Evolutionary conservation across 2,888 invertebrate species (phyloP).

Genomic region (Caenorhabditis sp.): DNA sequence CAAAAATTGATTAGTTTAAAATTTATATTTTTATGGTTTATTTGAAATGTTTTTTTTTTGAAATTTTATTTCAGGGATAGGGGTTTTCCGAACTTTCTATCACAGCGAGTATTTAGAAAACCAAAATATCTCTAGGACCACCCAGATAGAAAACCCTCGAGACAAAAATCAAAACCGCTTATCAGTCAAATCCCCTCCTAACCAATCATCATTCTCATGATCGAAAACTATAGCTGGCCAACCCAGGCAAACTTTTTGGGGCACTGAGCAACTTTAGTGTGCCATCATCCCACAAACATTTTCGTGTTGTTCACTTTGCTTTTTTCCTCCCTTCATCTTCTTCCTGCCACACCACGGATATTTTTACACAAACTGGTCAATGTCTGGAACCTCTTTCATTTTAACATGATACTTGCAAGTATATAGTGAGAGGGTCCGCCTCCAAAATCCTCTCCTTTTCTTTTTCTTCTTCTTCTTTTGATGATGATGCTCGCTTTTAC

Average conservation of each 20-base stretch:
- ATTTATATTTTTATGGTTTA: too few relatives aligned
- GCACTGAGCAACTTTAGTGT: not conserved
- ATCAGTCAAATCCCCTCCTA: not conserved
- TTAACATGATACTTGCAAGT: not conserved
- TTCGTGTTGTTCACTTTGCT: constrained; percentile 41
- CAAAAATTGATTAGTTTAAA: too few relatives aligned
- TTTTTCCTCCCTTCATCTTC: constrained; percentile 20
- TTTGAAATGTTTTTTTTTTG: too few relatives aligned
- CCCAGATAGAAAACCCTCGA: too few relatives aligned
- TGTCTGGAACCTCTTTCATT: not conserved
- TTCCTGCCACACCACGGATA: constrained; percentile 6
- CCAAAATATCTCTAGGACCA: too few relatives aligned
- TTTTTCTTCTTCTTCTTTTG: constrained; percentile 27
- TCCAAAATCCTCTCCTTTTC: constrained; percentile 15
- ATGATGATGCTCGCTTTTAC: not conserved
- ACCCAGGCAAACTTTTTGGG: not conserved
- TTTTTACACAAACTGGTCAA: constrained; percentile 31
- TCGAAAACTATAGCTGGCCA: not conserved
- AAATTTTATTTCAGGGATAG: too few relatives aligned
- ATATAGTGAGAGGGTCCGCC: not conserved
- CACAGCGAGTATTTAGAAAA: too few relatives aligned
- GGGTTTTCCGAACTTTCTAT: too few relatives aligned
- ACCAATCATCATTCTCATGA: not conserved
- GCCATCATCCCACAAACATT: constrained; percentile 18
- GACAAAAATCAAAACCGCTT: constrained; percentile 10